A percentile compares a stretch with the other conserved stretches of the same genome.
These are phyloP conservation scores for Erythrocercus mccallii DNA, from an alignment of 2,113 vertebrate genomes.

Conservation along the genomic window DNA sequence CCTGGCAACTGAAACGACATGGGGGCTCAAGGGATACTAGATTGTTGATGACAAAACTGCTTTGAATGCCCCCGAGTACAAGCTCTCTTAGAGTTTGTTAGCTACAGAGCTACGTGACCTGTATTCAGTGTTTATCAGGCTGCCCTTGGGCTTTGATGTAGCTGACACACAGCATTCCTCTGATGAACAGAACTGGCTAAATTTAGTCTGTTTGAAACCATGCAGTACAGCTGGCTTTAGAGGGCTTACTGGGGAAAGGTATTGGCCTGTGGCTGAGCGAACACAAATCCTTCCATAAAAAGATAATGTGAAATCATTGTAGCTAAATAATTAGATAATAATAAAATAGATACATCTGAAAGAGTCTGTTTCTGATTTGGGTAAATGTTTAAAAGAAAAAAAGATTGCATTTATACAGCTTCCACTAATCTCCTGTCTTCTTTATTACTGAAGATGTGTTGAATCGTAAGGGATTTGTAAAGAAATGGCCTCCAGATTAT, in stretches of 20 bases:
- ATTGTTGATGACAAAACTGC: slow-evolving; percentile 87
- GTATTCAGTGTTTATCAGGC: slow-evolving; percentile 83
- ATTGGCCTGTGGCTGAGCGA: slow-evolving; percentile 62
- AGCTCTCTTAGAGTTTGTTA: slow-evolving; percentile 82
- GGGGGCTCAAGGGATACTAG: slow-evolving; percentile 83
- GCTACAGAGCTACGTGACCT: slow-evolving; percentile 85
- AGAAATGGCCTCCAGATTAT: slow-evolving; percentile 20
- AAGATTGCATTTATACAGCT: background rate
- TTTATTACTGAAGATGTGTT: background rate
- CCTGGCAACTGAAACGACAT: slow-evolving; percentile 88
- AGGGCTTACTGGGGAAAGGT: slow-evolving; percentile 65
- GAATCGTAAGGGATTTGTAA: background rate
- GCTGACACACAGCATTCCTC: slow-evolving; percentile 82
- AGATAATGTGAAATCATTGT: slow-evolving; percentile 20
- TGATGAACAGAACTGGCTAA: slow-evolving; percentile 83
- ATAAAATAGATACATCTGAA: background rate
- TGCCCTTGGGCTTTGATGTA: slow-evolving; percentile 82
- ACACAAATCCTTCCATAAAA: slow-evolving; percentile 64
- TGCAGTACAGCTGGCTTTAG: slow-evolving; percentile 74
- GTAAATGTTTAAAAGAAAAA: background rate
- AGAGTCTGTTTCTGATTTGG: background rate
- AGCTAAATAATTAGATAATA: slow-evolving; percentile 30
- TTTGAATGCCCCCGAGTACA: slow-evolving; percentile 81
- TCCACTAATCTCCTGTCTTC: slow-evolving; percentile 8
- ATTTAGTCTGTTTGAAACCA: slow-evolving; percentile 82